Conservation (phyloP, 2,113 vertebrate species). For the Gadus macrocephalus region DNA sequence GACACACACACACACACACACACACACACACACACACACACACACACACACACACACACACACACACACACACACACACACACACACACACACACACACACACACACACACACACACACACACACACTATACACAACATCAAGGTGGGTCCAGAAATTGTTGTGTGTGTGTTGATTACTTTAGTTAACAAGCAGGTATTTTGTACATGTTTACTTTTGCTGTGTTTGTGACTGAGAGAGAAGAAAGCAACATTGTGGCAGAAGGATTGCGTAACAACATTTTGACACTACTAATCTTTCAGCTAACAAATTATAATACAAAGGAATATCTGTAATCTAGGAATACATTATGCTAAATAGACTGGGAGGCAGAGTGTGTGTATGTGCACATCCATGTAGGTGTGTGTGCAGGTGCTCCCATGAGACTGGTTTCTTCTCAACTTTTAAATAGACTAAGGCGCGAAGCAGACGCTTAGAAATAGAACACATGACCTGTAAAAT, state of each 20-base stretch:
- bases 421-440: conserved; percentile 23
- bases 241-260: conserved; percentile 6
- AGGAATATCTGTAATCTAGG: not conserved
- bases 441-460: conserved; percentile 46
- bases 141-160: not conserved
- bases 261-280: not conserved
- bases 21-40: too few relatives aligned
- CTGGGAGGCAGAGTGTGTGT: conserved; percentile 16
- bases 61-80: too few relatives aligned
- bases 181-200: not conserved
- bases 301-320: not conserved
- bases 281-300: not conserved
- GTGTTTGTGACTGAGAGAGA: conserved; percentile 3
- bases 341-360: conserved; percentile 13
- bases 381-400: conserved; percentile 32
- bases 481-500: conserved; percentile 7
- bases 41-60: too few relatives aligned
- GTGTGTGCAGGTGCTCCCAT: conserved; percentile 22
- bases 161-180: conserved; percentile 1
- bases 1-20: conserved; percentile 4
- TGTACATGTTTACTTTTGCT: not conserved
- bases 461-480: not conserved
- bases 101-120: not conserved
- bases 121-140: not conserved
- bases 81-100: too few relatives aligned